Conservation (phyloP, 2,888 invertebrate species). For the Hirudinaria manillensis region DNA sequence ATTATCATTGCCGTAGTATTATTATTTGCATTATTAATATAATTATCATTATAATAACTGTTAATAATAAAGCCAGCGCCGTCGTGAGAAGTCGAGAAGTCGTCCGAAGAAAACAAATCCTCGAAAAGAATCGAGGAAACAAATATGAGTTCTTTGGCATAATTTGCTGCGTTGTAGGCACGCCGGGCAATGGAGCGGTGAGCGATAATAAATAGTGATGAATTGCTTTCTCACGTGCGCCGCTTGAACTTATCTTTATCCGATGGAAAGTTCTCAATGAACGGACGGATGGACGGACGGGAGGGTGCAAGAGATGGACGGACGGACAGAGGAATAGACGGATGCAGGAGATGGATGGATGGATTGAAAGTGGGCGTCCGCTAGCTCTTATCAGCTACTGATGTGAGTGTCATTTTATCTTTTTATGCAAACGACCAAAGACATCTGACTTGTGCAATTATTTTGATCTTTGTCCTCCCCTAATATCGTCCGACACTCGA, state of each 20-base stretch:
- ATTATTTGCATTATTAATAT: no score
- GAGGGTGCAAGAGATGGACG: neutral
- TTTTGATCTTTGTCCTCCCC: slow-evolving; percentile 7
- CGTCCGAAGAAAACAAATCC: neutral
- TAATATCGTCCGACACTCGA: slow-evolving; percentile 8
- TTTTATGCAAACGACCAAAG: slow-evolving; percentile 19
- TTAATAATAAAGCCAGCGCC: no score
- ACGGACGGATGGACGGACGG: slow-evolving; percentile 13
- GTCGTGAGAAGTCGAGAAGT: no score
- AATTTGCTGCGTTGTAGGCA: slow-evolving; percentile 1
- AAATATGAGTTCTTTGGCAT: slow-evolving; percentile 7
- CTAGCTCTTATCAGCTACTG: neutral
- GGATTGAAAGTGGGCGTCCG: neutral
- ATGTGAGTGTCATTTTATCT: slow-evolving; percentile 22
- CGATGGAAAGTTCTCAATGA: neutral
- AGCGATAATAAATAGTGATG: slow-evolving; percentile 10
- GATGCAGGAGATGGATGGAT: neutral
- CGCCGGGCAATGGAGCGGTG: neutral
- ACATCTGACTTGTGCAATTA: slow-evolving; percentile 16
- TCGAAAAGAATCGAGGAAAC: neutral
- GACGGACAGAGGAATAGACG: neutral
- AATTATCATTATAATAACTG: no score
- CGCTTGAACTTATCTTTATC: slow-evolving; percentile 6
- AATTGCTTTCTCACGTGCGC: slow-evolving; percentile 12
- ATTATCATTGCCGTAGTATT: no score